phyloP scores from a whole-genome alignment of 2,113 vertebrate genomes.

The Amphilophus citrinellus region DNA sequence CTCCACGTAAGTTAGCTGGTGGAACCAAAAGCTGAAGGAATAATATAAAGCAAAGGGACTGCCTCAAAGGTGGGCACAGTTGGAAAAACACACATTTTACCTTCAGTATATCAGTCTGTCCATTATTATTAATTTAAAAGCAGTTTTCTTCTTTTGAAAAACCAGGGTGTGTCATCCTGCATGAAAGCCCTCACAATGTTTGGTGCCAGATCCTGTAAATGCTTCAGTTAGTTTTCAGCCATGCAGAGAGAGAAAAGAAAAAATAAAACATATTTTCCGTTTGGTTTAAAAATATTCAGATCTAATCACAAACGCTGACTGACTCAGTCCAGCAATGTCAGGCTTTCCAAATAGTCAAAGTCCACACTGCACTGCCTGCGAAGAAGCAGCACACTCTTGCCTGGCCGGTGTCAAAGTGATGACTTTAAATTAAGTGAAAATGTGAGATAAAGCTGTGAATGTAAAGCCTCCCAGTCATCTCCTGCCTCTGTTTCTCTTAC shows the following conservation, averaged over 20 bases:
- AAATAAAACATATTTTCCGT: background rate
- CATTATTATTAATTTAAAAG: constrained; percentile 27
- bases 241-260: background rate
- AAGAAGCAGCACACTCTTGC: background rate
- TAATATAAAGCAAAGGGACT: background rate
- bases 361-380: constrained; percentile 9
- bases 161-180: background rate
- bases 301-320: constrained; percentile 5
- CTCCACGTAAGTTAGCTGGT: background rate
- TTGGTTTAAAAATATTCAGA: constrained; percentile 23
- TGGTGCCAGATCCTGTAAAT: constrained; percentile 13
- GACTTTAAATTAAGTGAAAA: constrained; percentile 64
- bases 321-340: background rate
- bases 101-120: background rate
- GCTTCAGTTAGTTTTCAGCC: background rate
- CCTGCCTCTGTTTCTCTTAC: constrained; percentile 59
- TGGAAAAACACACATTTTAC: background rate
- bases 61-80: background rate
- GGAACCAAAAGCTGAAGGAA: background rate
- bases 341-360: constrained; percentile 1
- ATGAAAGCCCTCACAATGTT: constrained; percentile 1
- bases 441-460: constrained; percentile 53
- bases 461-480: constrained; percentile 56
- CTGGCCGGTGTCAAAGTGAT: constrained; percentile 39
- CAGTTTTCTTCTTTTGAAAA: background rate